A percentile compares a stretch with the other conserved stretches of the same genome.
Evolutionary conservation across 2,797 vertebrate genomes (phyloP).

Genomic region (Parauchenoglanis ngamensis): DNA sequence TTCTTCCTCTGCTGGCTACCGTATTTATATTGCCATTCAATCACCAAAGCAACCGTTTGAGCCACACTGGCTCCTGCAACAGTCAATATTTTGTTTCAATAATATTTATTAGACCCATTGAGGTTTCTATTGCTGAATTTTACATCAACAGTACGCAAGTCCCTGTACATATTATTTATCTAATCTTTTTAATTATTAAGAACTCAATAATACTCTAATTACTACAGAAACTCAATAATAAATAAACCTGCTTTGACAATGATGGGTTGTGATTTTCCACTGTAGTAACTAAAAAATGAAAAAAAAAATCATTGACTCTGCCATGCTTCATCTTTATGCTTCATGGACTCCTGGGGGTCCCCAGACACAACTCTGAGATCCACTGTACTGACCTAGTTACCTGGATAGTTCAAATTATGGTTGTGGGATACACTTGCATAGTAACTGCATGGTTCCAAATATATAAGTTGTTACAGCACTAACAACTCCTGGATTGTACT

Average conservation of each 20-base stretch:
- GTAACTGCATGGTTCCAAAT: too few relatives aligned
- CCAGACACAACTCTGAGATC: neutral
- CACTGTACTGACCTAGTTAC: neutral
- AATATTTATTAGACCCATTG: neutral
- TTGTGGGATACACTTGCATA: too few relatives aligned
- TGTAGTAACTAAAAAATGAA: neutral
- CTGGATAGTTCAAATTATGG: too few relatives aligned
- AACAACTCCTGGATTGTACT: neutral
- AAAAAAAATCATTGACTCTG: neutral
- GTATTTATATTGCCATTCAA: too few relatives aligned
- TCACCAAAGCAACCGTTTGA: too few relatives aligned
- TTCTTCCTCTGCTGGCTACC: too few relatives aligned
- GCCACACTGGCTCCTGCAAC: neutral
- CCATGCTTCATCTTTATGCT: neutral
- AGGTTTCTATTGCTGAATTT: neutral
- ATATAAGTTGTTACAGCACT: too few relatives aligned
- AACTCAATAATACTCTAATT: neutral
- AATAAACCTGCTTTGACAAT: neutral
- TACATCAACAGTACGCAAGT: neutral
- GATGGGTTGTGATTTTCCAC: neutral
- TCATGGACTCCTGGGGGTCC: neutral
- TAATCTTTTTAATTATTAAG: neutral
- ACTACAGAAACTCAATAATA: neutral
- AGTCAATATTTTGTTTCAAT: neutral
- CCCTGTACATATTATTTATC: neutral